Conservation (phyloP, 35 echinoderm and acorn worm genomes). For the Holothuria glaberrima region DNA sequence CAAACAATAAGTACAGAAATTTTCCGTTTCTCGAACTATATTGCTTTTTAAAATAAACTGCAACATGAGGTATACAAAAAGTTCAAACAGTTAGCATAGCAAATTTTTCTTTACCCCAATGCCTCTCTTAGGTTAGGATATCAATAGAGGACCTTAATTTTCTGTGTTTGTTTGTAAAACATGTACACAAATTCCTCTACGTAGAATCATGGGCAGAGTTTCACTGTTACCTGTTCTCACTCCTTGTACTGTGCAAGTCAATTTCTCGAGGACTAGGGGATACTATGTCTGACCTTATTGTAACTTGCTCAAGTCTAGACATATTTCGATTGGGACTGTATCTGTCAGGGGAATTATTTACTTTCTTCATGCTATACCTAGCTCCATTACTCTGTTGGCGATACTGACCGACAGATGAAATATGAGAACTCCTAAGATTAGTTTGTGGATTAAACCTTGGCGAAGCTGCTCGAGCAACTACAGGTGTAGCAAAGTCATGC, state of each 20-base stretch:
- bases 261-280: not conserved
- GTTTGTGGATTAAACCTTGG: conserved; percentile 40
- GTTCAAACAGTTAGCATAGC: too few relatives aligned
- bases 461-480: conserved; percentile 24
- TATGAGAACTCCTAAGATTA: conserved; percentile 14
- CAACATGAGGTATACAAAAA: too few relatives aligned
- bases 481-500: conserved; percentile 23
- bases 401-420: not conserved
- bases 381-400: not conserved
- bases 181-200: too few relatives aligned
- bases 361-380: conserved; percentile 10
- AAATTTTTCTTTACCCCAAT: too few relatives aligned
- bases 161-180: too few relatives aligned
- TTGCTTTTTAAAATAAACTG: too few relatives aligned
- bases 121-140: too few relatives aligned
- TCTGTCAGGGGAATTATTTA: conserved; percentile 13
- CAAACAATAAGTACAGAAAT: too few relatives aligned
- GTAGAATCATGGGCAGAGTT: too few relatives aligned
- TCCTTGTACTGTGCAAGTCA: conserved; percentile 27
- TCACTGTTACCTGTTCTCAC: conserved; percentile 17
- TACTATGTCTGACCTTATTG: conserved; percentile 20
- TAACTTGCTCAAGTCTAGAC: not conserved
- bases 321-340: conserved; percentile 3
- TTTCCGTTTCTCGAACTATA: too few relatives aligned
- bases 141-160: too few relatives aligned